phyloP scores from a whole-genome alignment of 2,113 vertebrate species.

The Uropsilus gracilis region DNA sequence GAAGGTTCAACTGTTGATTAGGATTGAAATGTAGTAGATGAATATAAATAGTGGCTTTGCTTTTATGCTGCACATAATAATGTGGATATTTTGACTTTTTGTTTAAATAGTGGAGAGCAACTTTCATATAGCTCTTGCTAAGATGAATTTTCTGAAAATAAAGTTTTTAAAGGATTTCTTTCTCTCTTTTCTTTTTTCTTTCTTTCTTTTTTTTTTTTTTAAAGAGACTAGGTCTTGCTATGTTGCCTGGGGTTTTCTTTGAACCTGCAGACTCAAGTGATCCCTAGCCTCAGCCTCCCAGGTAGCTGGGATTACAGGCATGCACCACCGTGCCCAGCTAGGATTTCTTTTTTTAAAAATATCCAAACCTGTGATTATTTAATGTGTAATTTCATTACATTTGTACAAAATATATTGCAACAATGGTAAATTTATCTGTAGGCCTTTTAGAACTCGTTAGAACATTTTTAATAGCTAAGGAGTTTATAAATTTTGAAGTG shows the following conservation, averaged over 20 bases:
- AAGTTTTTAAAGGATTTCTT: too few relatives aligned
- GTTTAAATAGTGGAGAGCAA: background rate
- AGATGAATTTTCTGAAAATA: slow-evolving; percentile 1
- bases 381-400: slow-evolving; percentile 18
- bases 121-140: background rate
- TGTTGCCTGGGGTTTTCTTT: too few relatives aligned
- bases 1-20: background rate
- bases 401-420: background rate
- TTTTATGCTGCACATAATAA: slow-evolving; percentile 17
- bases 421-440: slow-evolving; percentile 20
- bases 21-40: background rate
- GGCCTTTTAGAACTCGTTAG: slow-evolving; percentile 5
- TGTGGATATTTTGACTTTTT: slow-evolving; percentile 38
- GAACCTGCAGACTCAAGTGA: too few relatives aligned
- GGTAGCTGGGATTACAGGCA: too few relatives aligned
- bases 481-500: slow-evolving; percentile 47
- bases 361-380: background rate
- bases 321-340: too few relatives aligned
- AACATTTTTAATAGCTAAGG: background rate
- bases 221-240: too few relatives aligned
- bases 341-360: too few relatives aligned
- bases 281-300: too few relatives aligned
- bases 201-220: too few relatives aligned
- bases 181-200: background rate
- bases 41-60: background rate